Base-by-base conservation (phyloP, 1,140 invertebrate genomes). In the Polyergus mexicanus region DNA sequence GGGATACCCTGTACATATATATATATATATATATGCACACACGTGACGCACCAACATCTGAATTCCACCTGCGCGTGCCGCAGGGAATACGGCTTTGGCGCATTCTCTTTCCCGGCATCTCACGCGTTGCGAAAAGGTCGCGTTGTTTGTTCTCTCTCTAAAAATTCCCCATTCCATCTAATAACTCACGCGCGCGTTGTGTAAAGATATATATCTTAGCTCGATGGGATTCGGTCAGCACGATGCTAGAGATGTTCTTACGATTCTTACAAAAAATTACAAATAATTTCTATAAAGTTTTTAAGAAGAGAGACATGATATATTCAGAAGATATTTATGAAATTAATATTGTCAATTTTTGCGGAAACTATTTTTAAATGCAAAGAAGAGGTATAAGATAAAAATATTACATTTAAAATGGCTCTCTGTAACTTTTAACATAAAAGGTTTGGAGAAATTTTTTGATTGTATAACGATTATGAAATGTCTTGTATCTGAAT, bases 1-100 rank as follows among this genome's bases (percentile, higher is more conserved):
- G 3, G 3, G 32, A 32, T 32, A 32, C 32, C 32, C 3, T 32
- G n/a, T n/a, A n/a, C n/a, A n/a, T 28, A 28, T 28, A 28, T 28
- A 28, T 28, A 28, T 28, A 28, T 28, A 28, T 0, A 28, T 28
- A 28, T 28, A 28, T 28, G 41, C 38, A 74, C 19, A 25, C 72
- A 72, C 60, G 81, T 51, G 89, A 88, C 83, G 86, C 86, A 86
- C 83, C 72, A 83, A 78, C 86, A 77, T 25, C 77, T 90, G 35
- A 90, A 90, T 90, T 90, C 89, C 86, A 90, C 86, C 88, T 90
- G 89, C 74, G 86, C 85, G 76, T 89, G 88, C 80, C 85, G 56
- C 65, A 28, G 56, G 69, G 25, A 58, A 56, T 35, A 22, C 22
- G 62, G 25, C 13, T 62, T 96, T 96, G 54, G 32, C 75, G 25